Base-by-base conservation (phyloP, 2,797 vertebrate genomes). In the Fratercula arctica region DNA sequence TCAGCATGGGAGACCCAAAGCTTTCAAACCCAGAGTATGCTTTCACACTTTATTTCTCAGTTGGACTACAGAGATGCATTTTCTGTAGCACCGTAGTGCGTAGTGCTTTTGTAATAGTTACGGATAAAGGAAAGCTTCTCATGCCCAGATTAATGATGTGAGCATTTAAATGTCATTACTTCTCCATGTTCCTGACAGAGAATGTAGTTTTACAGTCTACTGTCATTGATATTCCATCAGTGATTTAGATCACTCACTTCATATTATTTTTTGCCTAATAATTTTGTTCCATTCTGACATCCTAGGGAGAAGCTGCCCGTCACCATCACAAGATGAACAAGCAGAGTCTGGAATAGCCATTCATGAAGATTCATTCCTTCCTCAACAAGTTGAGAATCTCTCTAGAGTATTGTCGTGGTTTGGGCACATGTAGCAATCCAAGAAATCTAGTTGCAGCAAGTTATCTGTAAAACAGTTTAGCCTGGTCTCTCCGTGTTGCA, bases 301-400 rank as follows among this genome's bases (percentile, higher is more conserved):
- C 26, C 78, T 94, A 98, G 97, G 91, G 89, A 67, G 89, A 93
- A 91, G 79, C 31, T 92, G 87, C 73, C 86, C 60, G 39, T 89
- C 60, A 2, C 77, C 72, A 64, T 88, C 90, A 48, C 80, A 87
- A 66, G 88, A 87, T 18, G 94, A 97, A 28, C 59, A 83, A 41
- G 67, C 77, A 70, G 93, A 96, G 45, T 43, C 69, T 68, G 92
- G 51, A 85, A 69, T 33, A 86, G 39, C 53, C 48, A 75, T 89
- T 85, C 41, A 29, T 70, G 53, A 84, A 87, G 92, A 70, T 68
- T 92, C 76, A 70, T 79, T 63, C 35, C 61, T 75, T 59, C 85
- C 74, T 75, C 89, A 87, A 45, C 81, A 63, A 59, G 56, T 6
- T 59, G 94, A 95, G 81, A 87, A 82, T 67, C 73, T 76, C 60